Percentiles rank a stretch among this genome's conserved stretches.
These are phyloP conservation scores for Eupithecia exiguata DNA, from an alignment of 2,888 invertebrate genomes.

Conservation along the genomic window DNA sequence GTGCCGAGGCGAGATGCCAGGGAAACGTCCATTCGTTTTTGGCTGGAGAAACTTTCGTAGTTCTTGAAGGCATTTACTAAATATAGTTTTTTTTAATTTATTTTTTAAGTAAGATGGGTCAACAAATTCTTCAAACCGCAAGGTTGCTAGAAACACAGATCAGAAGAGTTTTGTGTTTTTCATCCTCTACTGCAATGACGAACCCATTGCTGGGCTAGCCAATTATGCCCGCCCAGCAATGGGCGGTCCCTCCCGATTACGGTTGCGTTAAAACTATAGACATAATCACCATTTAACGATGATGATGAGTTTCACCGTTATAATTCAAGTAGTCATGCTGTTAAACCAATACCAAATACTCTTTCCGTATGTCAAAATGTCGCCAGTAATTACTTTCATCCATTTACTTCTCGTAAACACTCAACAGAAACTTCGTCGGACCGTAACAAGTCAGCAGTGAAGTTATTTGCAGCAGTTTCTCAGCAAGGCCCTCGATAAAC, in stretches of 20 bases:
- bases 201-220: too few species aligned
- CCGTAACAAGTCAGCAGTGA: background rate
- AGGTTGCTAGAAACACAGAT: too few species aligned
- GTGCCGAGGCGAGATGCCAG: constrained; percentile 27
- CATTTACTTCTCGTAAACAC: background rate
- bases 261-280: too few species aligned
- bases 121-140: too few species aligned
- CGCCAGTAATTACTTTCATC: background rate
- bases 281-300: too few species aligned
- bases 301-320: too few species aligned
- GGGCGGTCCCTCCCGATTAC: too few species aligned
- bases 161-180: too few species aligned
- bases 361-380: background rate
- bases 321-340: background rate
- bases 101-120: too few species aligned
- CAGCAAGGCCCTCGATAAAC: constrained; percentile 2
- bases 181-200: too few species aligned
- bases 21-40: constrained; percentile 23
- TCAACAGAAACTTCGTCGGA: background rate
- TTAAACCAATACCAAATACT: background rate
- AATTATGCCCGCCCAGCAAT: too few species aligned
- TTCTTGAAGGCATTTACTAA: constrained; percentile 16
- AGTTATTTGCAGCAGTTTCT: constrained; percentile 6
- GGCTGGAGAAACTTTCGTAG: background rate
- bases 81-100: too few species aligned